Evolutionary conservation across 2,113 vertebrate species (phyloP).

Genomic region (Sander vitreus): DNA sequence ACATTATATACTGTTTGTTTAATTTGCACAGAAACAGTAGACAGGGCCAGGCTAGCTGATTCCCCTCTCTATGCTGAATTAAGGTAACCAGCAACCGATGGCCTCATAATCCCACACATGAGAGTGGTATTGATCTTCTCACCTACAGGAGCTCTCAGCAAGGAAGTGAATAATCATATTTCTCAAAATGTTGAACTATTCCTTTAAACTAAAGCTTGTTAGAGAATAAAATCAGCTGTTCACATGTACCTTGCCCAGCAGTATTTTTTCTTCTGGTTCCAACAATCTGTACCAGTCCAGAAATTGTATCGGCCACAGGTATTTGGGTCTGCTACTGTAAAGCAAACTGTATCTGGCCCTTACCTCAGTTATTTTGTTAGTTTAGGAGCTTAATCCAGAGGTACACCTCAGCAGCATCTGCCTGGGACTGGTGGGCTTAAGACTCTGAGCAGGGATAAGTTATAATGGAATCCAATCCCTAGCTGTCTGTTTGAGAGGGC

Average conservation of each 20-base stretch:
- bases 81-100: not conserved
- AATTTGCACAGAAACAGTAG: not conserved
- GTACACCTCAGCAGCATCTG: slow-evolving; percentile 70
- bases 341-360: slow-evolving; percentile 57
- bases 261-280: not conserved
- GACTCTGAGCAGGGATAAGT: slow-evolving; percentile 76
- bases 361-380: slow-evolving; percentile 70
- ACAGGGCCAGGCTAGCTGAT: not conserved
- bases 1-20: not conserved
- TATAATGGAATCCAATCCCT: slow-evolving; percentile 84
- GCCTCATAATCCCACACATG: too few relatives aligned
- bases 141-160: not conserved
- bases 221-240: not conserved
- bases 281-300: slow-evolving; percentile 16
- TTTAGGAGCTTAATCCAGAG: slow-evolving; percentile 70
- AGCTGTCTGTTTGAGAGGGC: slow-evolving; percentile 78
- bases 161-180: not conserved
- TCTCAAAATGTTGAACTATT: not conserved
- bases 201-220: not conserved
- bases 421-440: slow-evolving; percentile 59
- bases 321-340: slow-evolving; percentile 51
- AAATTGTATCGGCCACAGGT: slow-evolving; percentile 34
- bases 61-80: not conserved
- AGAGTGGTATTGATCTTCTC: not conserved
- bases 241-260: not conserved